Conservation (phyloP, 1,140 invertebrate species). For the Neuroterus valhalla region DNA sequence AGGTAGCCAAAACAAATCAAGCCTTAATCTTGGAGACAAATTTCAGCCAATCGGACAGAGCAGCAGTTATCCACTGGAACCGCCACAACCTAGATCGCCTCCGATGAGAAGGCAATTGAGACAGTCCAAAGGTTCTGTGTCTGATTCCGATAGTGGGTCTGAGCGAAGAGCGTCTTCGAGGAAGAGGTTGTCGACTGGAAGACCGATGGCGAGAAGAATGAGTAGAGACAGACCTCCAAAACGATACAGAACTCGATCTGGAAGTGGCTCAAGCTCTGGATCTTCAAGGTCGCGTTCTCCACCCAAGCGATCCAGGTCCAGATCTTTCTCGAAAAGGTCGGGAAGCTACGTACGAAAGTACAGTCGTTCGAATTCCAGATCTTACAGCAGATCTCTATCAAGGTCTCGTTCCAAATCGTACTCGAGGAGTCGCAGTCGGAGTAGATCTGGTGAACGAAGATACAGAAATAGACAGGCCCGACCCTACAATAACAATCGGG, state of each 20-base stretch:
- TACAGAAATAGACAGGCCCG: constrained; percentile 72
- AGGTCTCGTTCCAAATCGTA: constrained; percentile 79
- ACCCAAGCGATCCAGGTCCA: constrained; percentile 72
- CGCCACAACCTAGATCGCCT: constrained; percentile 36
- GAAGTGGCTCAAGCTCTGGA: constrained; percentile 75
- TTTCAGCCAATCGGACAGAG: constrained; percentile 71
- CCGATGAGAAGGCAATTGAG: constrained; percentile 50
- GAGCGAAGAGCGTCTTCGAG: constrained; percentile 59
- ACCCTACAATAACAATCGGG: constrained; percentile 80
- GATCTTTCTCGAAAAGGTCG: constrained; percentile 72
- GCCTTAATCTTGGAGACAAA: constrained; percentile 63
- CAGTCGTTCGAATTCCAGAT: constrained; percentile 74
- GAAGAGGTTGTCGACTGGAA: constrained; percentile 56
- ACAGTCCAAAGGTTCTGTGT: constrained; percentile 65
- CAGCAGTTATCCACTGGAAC: constrained; percentile 58
- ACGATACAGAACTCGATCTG: constrained; percentile 75
- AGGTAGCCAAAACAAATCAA: constrained; percentile 58
- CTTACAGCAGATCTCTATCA: constrained; percentile 72
- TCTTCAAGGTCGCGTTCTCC: constrained; percentile 74
- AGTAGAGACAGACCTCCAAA: constrained; percentile 66
- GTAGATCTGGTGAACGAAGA: constrained; percentile 79
- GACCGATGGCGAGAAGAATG: constrained; percentile 47
- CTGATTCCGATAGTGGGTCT: constrained; percentile 69
- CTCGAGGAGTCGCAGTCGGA: constrained; percentile 75
- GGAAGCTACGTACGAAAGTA: constrained; percentile 76